A percentile compares a stretch with the other conserved stretches of the same genome.
Conservation (phyloP, 1,140 invertebrate species). For the Adoxophyes honmai region DNA sequence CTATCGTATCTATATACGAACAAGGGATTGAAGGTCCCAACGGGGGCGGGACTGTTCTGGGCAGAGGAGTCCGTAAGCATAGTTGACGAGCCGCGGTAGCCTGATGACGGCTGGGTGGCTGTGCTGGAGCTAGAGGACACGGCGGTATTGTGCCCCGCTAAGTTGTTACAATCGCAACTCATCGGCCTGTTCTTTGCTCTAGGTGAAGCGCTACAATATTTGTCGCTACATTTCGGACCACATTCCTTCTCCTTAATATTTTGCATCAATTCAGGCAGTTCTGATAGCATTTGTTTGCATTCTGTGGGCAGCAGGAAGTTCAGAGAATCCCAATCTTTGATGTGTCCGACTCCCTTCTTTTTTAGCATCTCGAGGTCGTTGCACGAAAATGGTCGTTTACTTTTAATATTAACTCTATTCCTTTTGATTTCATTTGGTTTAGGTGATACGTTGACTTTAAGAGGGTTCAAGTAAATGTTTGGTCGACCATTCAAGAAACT, state of each 20-base stretch:
- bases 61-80: constrained; percentile 86
- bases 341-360: constrained; percentile 88
- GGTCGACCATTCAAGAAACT: constrained; percentile 84
- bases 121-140: constrained; percentile 85
- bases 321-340: constrained; percentile 94
- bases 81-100: constrained; percentile 90
- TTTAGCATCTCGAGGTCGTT: constrained; percentile 89
- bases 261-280: constrained; percentile 85
- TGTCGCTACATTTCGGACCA: constrained; percentile 76
- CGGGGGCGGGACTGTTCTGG: constrained; percentile 79
- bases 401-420: constrained; percentile 58
- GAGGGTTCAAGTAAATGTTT: constrained; percentile 79
- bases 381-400: constrained; percentile 87
- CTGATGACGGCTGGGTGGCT: constrained; percentile 88
- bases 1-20: constrained; percentile 91
- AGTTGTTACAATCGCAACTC: constrained; percentile 81
- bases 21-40: constrained; percentile 81
- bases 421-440: constrained; percentile 59
- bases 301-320: constrained; percentile 90
- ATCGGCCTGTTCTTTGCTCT: constrained; percentile 77
- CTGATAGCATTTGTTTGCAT: constrained; percentile 84
- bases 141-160: constrained; percentile 78
- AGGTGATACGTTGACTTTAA: constrained; percentile 64
- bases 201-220: constrained; percentile 81
- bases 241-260: constrained; percentile 78